A percentile compares a stretch with the other conserved stretches of the same genome.
Conservation (phyloP, 2,113 vertebrate species). For the Pagrus major region DNA sequence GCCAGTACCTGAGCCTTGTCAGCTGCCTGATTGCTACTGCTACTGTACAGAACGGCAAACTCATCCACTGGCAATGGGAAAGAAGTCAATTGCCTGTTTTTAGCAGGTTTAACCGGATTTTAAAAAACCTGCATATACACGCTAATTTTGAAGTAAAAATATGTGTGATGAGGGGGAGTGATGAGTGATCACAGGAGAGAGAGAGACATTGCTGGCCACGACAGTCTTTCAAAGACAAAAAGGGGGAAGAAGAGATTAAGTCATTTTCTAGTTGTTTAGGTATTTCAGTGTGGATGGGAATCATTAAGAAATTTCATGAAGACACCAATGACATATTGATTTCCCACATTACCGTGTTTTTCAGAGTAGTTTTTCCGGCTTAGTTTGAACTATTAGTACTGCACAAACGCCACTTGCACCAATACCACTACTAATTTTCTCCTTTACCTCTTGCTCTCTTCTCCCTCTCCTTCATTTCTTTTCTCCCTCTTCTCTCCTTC, state of each 20-base stretch:
- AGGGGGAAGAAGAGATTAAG: background rate
- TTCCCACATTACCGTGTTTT: background rate
- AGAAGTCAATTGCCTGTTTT: too few relatives aligned
- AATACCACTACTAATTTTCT: background rate
- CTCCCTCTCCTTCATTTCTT: background rate
- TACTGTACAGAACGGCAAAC: too few relatives aligned
- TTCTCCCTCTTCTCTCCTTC: slow-evolving; percentile 21
- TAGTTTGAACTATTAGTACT: background rate
- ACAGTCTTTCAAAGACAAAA: background rate
- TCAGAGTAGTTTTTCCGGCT: background rate
- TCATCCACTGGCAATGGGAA: too few relatives aligned
- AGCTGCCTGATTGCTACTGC: too few relatives aligned
- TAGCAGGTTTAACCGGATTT: too few relatives aligned
- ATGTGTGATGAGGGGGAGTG: too few relatives aligned
- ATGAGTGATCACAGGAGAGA: background rate
- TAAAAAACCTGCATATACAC: too few relatives aligned
- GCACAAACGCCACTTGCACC: background rate
- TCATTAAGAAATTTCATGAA: background rate
- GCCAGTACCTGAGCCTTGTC: too few relatives aligned
- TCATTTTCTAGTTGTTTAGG: background rate
- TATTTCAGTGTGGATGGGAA: background rate
- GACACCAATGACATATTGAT: background rate
- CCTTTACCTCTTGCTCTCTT: background rate
- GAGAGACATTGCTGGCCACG: background rate
- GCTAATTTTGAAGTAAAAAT: too few relatives aligned